phyloP scores from a whole-genome alignment of 1,140 invertebrate genomes.

The Tetragnatha versicolor region DNA sequence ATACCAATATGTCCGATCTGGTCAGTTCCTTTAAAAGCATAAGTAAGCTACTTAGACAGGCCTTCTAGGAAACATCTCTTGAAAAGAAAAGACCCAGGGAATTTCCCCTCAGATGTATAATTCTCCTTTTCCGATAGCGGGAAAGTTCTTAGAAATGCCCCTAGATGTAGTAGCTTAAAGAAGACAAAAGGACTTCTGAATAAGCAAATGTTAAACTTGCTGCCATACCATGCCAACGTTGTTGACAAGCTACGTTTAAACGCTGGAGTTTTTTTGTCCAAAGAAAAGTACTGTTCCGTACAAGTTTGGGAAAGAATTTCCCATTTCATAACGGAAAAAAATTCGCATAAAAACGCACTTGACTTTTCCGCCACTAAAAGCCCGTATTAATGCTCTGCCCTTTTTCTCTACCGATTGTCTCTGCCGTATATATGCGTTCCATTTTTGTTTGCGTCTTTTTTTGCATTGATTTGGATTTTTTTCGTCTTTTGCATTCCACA shows the following conservation, averaged over 20 bases:
- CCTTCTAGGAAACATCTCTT: not conserved
- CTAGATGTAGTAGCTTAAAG: not conserved
- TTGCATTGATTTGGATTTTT: not conserved
- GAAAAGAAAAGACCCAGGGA: not conserved
- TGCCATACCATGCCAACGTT: not conserved
- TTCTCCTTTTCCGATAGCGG: not conserved
- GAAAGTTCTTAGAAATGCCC: too few relatives aligned
- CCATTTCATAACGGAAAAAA: not conserved
- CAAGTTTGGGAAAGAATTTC: not conserved
- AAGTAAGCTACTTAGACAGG: too few relatives aligned
- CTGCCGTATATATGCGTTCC: not conserved
- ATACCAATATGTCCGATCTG: too few relatives aligned
- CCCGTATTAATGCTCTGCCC: not conserved
- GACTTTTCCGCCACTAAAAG: constrained; percentile 10
- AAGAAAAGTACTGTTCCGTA: not conserved
- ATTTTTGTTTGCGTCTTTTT: not conserved
- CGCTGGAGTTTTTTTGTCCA: not conserved
- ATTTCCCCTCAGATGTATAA: not conserved
- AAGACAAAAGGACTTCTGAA: not conserved
- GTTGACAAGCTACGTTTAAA: not conserved
- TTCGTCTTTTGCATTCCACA: not conserved
- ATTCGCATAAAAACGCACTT: not conserved
- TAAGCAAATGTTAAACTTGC: constrained; percentile 3
- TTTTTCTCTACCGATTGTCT: not conserved
- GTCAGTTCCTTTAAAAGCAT: too few relatives aligned